Percentiles rank a stretch among this genome's conserved stretches.
phyloP scores from a whole-genome alignment of 2,113 vertebrate genomes.

The Pterocles orientalis region DNA sequence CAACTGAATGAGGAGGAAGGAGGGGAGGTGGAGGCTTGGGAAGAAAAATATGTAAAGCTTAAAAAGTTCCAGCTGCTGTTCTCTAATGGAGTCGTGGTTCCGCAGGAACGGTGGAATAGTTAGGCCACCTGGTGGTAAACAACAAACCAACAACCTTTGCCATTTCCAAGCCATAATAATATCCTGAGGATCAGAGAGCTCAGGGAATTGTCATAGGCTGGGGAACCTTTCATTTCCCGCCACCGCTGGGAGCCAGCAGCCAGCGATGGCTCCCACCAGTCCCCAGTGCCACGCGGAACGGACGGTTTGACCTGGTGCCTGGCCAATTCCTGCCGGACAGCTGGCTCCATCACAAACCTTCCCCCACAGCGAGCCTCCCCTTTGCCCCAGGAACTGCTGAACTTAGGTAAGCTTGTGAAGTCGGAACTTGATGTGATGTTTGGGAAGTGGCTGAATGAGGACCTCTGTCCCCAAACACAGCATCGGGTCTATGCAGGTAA shows the following conservation, averaged over 20 bases:
- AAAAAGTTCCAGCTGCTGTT: slow-evolving; percentile 57
- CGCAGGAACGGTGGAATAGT: slow-evolving; percentile 57
- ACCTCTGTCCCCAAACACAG: background rate
- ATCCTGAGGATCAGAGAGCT: background rate
- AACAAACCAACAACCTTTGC: slow-evolving; percentile 12
- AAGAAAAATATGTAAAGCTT: slow-evolving; percentile 54
- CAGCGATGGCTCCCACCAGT: background rate
- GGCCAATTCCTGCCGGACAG: background rate
- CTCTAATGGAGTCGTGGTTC: background rate
- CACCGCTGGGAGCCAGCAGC: background rate
- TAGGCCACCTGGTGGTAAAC: slow-evolving; percentile 77
- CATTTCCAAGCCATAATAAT: background rate
- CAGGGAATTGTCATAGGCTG: background rate
- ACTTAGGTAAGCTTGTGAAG: background rate
- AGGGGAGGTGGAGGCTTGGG: slow-evolving; percentile 6
- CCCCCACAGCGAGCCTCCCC: background rate
- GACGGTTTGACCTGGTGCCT: background rate
- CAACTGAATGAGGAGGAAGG: slow-evolving; percentile 24
- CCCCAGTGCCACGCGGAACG: background rate
- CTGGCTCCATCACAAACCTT: background rate
- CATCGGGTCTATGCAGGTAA: background rate
- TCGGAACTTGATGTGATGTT: background rate
- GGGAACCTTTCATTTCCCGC: background rate
- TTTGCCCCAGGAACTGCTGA: background rate
- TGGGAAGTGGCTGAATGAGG: background rate